A percentile compares a stretch with the other conserved stretches of the same genome.
phyloP scores from a whole-genome alignment of 2,113 vertebrate genomes.

The Psephotus haematonotus region DNA sequence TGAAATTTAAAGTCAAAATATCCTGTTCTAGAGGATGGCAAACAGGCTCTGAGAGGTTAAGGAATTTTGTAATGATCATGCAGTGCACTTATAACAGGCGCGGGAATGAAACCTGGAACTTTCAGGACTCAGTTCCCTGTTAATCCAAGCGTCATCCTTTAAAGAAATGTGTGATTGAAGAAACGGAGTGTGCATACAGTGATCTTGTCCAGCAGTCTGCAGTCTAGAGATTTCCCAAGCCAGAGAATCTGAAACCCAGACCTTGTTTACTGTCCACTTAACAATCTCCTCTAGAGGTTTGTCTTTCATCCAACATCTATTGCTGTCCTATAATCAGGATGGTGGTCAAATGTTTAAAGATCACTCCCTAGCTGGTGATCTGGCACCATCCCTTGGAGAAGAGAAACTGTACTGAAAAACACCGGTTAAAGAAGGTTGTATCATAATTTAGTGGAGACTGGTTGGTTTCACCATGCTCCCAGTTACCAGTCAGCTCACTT shows the following conservation, averaged over 20 bases:
- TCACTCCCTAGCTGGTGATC: not conserved
- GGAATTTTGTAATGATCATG: not conserved
- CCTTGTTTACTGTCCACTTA: conserved; percentile 10
- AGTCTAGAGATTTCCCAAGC: not conserved
- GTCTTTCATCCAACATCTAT: not conserved
- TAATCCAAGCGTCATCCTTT: conserved; percentile 3
- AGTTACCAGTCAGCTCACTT: not conserved
- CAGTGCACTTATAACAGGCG: not conserved
- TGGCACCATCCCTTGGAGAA: not conserved
- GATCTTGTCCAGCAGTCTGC: not conserved
- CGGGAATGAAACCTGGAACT: not conserved
- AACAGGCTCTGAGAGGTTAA: not conserved
- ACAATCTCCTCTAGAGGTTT: not conserved
- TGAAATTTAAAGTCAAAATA: not conserved
- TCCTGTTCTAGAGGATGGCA: not conserved
- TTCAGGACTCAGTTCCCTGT: not conserved
- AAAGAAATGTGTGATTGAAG: conserved; percentile 16
- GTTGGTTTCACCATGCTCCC: not conserved
- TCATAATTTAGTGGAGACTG: not conserved
- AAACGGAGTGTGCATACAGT: not conserved
- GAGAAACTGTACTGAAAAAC: not conserved
- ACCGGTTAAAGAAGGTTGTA: not conserved
- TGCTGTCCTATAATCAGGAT: not conserved
- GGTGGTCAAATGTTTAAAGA: not conserved
- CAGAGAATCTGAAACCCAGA: not conserved